Base-by-base conservation (phyloP, 2,888 invertebrate genomes). In the Microctonus hyperodae region DNA sequence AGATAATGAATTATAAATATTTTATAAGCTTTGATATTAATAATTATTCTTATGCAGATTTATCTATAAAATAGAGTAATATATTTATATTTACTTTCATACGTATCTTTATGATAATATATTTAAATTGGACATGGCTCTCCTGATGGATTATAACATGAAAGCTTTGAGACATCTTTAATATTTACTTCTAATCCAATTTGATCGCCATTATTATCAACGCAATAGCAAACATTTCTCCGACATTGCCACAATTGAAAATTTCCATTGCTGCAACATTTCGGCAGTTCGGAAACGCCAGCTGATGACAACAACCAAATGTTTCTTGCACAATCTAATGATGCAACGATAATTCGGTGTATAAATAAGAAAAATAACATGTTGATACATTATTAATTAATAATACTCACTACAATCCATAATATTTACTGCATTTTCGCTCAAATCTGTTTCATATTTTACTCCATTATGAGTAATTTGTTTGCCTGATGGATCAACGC, bases 191-290 rank as follows among this genome's bases (percentile, higher is more conserved):
- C 87, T 48, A 62, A 70, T 4, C 81, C 84, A 0, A 81, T 75
- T 79, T 90, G 90, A 57, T 86, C 80, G 0, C 91, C 91, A 73
- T 90, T 85, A 0, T 77, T 70, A 76, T 91, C 88, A 0, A 91
- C 90, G 76, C 91, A 91, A 48, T 87, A 87, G 74, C 90, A 91
- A 33, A 82, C 72, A 0, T 89, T 88, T 1, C 88, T 85, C 7
- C 88, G 86, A 76, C 90, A 91, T 76, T 91, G 91, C 57, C 88
- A 84, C 4, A 76, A 74, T 60, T 88, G 83, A 77, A 88, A 92
- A 78, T 89, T 91, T 13, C 92, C 92, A 78, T 90, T 90, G 7
- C 78, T 75, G 73, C 88, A 88, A 76, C 91, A 92, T 0, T 85
- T 80, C 0, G 90, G 90, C 56, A 85, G 79, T 70, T 87, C 86